These are phyloP conservation scores for Mystacornis crossleyi DNA, from an alignment of 2,113 vertebrate species.

Conservation along the genomic window DNA sequence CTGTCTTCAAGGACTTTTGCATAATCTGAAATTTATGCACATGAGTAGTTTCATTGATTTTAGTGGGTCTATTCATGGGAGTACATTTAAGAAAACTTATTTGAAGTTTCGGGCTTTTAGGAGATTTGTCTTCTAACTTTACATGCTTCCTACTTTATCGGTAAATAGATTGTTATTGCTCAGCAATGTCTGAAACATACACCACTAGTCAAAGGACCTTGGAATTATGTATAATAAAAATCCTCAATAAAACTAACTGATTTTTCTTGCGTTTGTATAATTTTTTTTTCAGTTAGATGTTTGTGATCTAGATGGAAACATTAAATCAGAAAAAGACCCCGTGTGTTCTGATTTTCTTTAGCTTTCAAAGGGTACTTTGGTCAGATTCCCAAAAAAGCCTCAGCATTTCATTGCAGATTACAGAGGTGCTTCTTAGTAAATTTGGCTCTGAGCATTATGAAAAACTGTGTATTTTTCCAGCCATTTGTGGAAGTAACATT, in stretches of 20 bases:
- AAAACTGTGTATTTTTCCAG: not conserved
- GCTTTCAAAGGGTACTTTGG: not conserved
- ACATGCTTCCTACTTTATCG: not conserved
- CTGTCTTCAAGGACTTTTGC: constrained; percentile 23
- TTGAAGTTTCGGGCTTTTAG: not conserved
- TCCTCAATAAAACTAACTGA: not conserved
- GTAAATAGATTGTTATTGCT: not conserved
- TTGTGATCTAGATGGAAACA: not conserved
- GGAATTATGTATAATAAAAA: not conserved
- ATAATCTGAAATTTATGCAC: constrained; percentile 16
- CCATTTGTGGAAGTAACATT: not conserved
- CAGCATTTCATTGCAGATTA: not conserved
- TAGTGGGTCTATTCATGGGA: not conserved
- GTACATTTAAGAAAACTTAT: not conserved
- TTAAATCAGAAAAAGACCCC: not conserved
- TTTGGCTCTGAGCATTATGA: not conserved
- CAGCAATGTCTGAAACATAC: not conserved
- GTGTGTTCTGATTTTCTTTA: not conserved
- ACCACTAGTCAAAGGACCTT: not conserved
- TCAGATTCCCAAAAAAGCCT: not conserved
- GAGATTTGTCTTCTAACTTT: not conserved
- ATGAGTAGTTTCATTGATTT: not conserved
- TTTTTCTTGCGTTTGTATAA: not conserved
- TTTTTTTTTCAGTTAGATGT: not conserved
- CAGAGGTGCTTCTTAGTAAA: not conserved